Percentiles rank a stretch among this genome's conserved stretches.
phyloP scores from a whole-genome alignment of 2,888 invertebrate genomes.

The Ecdyonurus torrentis region DNA sequence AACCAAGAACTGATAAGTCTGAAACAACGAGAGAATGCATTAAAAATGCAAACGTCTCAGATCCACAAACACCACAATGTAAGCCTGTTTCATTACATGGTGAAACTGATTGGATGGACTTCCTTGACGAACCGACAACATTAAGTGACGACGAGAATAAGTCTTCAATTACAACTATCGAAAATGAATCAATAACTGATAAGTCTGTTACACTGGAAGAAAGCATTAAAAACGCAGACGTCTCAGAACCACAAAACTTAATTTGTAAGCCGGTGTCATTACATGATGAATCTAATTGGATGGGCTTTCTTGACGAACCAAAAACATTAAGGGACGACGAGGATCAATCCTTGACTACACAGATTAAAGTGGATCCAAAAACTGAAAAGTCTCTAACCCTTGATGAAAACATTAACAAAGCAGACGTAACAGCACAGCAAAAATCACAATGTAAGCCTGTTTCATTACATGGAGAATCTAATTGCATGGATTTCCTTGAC shows the following conservation, averaged over 20 bases:
- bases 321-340: neutral
- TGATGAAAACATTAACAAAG: neutral
- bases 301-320: neutral
- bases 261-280: neutral
- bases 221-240: neutral
- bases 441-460: too few relatives aligned
- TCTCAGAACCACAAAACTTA: neutral
- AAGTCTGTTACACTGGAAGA: neutral
- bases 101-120: neutral
- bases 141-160: neutral
- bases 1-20: too few relatives aligned
- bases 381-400: neutral
- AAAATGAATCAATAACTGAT: neutral
- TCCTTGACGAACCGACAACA: neutral
- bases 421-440: too few relatives aligned
- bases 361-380: neutral
- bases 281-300: neutral
- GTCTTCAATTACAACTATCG: neutral
- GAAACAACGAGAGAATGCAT: too few relatives aligned
- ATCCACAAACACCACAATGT: too few relatives aligned
- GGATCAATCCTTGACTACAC: neutral
- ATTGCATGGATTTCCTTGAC: too few relatives aligned
- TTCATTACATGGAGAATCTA: too few relatives aligned
- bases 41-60: neutral
- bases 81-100: too few relatives aligned